phyloP scores from a whole-genome alignment of 2,888 invertebrate genomes.

The Pheosia tremula region DNA sequence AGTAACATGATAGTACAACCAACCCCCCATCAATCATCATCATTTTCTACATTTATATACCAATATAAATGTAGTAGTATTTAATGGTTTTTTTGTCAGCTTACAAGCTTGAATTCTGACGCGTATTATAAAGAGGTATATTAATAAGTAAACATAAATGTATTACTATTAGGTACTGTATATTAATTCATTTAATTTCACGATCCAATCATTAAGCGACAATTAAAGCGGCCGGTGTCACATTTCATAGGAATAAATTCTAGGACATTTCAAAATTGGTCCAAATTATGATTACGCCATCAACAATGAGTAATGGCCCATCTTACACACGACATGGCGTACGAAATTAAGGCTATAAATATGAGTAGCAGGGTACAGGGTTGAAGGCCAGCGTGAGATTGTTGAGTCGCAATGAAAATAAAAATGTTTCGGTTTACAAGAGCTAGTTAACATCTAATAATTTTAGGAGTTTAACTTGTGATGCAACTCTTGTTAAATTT shows the following conservation, averaged over 20 bases:
- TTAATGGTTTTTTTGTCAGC: no score
- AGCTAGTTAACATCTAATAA: no score
- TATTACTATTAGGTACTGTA: not conserved
- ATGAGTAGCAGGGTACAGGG: constrained; percentile 52
- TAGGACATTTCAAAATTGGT: constrained; percentile 39
- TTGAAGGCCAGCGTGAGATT: constrained; percentile 31
- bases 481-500: no score
- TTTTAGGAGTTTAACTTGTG: no score
- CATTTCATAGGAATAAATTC: constrained; percentile 38
- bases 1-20: no score
- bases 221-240: constrained; percentile 33
- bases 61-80: no score
- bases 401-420: constrained; percentile 33
- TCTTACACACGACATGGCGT: constrained; percentile 60
- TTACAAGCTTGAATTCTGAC: no score
- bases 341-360: constrained; percentile 74
- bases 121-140: no score
- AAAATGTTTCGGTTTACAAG: not conserved
- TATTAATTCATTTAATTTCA: not conserved
- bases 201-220: constrained; percentile 27
- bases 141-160: no score
- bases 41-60: no score
- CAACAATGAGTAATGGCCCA: constrained; percentile 61
- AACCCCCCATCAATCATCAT: no score
- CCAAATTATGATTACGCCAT: constrained; percentile 53